Evolutionary conservation across 2,797 vertebrate genomes (phyloP), one percentile per base, ranked within the genome.

Genomic region (Thripadectes ignobilis): DNA sequence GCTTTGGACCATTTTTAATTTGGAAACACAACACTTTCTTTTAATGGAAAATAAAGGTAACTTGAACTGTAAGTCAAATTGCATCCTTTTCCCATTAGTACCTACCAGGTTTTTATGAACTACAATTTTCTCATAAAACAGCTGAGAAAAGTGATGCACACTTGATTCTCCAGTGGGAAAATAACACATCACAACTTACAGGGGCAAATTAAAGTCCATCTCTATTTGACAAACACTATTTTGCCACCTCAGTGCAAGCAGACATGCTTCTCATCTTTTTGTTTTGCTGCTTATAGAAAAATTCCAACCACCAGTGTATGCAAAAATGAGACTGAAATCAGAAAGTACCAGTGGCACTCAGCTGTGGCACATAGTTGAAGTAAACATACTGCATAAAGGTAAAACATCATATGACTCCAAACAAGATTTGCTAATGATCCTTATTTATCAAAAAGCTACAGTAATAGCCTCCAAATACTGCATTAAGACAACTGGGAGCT

Each of bases 1-100:
- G 46, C 38, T 96, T 84, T 49, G 66, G 46, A 82, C 34, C 30
- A 43, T 88, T 88, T 93, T 92, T 89, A 65, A 77, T 92, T 91
- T 84, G 43, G 75, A 94, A 93, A 83, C 43, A 23, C 32, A 90
- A 71, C 76, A 51, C 41, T 41, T 32, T 18, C 46, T 71, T 10
- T 72, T 83, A 81, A 79, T 38, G 45, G 43, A 77, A 87, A 85
- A 87, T 57, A 65, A 68, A 67, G 10, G 12, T 48, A 89, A 45
- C 58, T 72, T 88, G 85, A 89, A 22, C 69, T 67, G 29, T 38
- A 48, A 79, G 76, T 48, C 49, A 94, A 51, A 58, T 49, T 65
- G 16, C 26, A 72, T 79, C 67, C 17, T 66, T n/a, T 89, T 81
- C 79, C 85, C 21, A 5, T 81, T 88, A 81, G 71, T 85, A 48